Percentiles rank a stretch among this genome's conserved stretches.
Conservation (phyloP, 2,888 invertebrate species). For the Sylvicola cinctus region DNA sequence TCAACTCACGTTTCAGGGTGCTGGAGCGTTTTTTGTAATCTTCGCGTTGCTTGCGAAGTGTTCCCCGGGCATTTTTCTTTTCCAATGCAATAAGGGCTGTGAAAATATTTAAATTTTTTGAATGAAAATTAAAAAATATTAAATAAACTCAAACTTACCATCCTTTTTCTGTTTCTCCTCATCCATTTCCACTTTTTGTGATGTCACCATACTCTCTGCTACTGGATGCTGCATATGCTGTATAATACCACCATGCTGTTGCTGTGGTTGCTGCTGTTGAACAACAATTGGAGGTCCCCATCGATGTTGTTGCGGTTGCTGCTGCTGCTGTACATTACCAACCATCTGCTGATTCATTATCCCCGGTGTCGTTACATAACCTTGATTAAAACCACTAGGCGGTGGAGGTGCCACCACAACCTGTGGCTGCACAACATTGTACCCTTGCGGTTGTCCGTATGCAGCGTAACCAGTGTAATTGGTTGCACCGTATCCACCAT, state of each 20-base stretch:
- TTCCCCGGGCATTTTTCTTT: slow-evolving; percentile 62
- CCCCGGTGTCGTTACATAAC: too few relatives aligned
- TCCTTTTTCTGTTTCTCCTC: slow-evolving; percentile 16
- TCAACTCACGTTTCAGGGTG: slow-evolving; percentile 54
- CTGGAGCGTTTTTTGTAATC: slow-evolving; percentile 59
- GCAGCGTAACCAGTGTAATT: too few relatives aligned
- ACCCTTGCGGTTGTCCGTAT: background rate
- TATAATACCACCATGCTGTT: slow-evolving; percentile 1
- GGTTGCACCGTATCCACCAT: too few relatives aligned
- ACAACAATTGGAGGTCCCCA: too few relatives aligned
- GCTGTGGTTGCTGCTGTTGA: background rate
- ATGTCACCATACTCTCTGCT: slow-evolving; percentile 1
- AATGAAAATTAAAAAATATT: slow-evolving; percentile 1
- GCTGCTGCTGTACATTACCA: too few relatives aligned
- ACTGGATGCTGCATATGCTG: background rate
- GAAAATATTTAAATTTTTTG: slow-evolving; percentile 6
- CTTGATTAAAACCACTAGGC: background rate
- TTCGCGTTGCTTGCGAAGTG: slow-evolving; percentile 57
- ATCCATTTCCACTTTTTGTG: slow-evolving; percentile 6
- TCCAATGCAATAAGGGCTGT: slow-evolving; percentile 54
- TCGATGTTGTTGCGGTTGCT: too few relatives aligned
- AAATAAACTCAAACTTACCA: slow-evolving; percentile 14
- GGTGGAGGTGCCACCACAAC: background rate
- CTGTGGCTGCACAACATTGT: background rate
- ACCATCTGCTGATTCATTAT: too few relatives aligned